Base-by-base conservation (phyloP, 2,113 vertebrate genomes). In the Gnathonemus echidnorhynchus region DNA sequence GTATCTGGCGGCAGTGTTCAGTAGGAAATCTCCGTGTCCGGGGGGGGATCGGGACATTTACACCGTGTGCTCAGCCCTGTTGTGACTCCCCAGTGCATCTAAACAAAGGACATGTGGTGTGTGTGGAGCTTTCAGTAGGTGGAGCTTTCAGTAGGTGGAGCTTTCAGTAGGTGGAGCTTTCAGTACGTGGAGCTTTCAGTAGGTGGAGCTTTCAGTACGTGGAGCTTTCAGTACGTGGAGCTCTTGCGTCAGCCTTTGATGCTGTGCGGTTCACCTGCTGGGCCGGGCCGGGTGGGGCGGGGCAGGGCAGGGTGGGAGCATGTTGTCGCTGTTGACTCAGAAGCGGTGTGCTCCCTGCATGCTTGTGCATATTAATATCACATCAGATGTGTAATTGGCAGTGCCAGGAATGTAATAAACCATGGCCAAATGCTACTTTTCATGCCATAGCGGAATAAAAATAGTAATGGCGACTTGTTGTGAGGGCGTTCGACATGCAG, bases 191-290 rank as follows among this genome's bases (percentile, higher is more conserved):
- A 90, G 17, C 92, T 90, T 53, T 53, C 52, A 53, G 17, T 19
- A 53, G 92, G 92, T 92, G 91, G 88, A 90, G 19, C 92, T 90
- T 93, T 93, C 95, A 94, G 95, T 95, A 96, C 95, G 95, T 96
- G 96, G 95, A 95, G 96, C 92, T 90, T 93, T 93, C 95, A 94
- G 95, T 95, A 96, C 95, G 95, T 96, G 96, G 95, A 95, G 96
- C 96, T 96, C 95, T 96, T 96, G 96, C 92, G 93, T 95, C 89
- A 95, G 94, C 93, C 93, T 95, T 94, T 94, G 93, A 92, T 93
- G 92, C 90, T 91, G 91, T 91, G 90, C 0, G 89, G 90, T 91
- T 93, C 94, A 94, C 95, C 94, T 95, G 95, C 93, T 92, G 15
- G 39, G 91, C n/a, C 89, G 92, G 93, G 50, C 17, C 1, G 5